phyloP scores from a whole-genome alignment of 2,797 vertebrate species.

The Mallotus villosus region DNA sequence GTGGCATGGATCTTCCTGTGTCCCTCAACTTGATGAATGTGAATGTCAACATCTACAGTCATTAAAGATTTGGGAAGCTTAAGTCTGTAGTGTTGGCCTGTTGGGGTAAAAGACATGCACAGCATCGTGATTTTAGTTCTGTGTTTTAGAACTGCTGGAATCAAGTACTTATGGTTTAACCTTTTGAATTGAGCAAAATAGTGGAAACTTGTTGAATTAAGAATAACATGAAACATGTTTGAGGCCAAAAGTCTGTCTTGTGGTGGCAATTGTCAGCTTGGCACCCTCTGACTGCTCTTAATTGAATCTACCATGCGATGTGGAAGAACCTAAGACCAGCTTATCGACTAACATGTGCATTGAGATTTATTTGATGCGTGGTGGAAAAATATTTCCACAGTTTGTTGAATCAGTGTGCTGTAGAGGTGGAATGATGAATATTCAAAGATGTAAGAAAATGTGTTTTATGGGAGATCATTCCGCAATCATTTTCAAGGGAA shows the following conservation, averaged over 20 bases:
- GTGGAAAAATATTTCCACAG: conserved; percentile 5
- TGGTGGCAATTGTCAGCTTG: neutral
- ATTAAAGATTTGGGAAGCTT: conserved; percentile 18
- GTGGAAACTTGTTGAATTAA: conserved; percentile 77
- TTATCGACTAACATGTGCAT: conserved; percentile 30
- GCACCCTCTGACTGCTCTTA: neutral
- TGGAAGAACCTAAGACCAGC: conserved; percentile 21
- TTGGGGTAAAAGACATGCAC: conserved; percentile 78
- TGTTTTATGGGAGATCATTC: too few species aligned
- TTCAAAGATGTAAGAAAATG: too few species aligned
- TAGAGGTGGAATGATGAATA: too few species aligned
- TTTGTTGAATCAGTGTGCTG: neutral
- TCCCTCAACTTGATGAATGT: conserved; percentile 70
- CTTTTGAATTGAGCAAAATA: conserved; percentile 79
- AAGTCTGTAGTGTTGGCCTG: conserved; percentile 66
- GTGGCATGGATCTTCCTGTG: conserved; percentile 72
- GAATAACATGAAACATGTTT: conserved; percentile 2
- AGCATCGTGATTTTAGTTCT: conserved; percentile 85
- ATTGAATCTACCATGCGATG: conserved; percentile 14
- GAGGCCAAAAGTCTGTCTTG: neutral
- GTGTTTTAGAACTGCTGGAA: conserved; percentile 84
- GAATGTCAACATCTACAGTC: conserved; percentile 66
- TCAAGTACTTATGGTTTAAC: conserved; percentile 80
- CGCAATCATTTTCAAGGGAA: too few species aligned
- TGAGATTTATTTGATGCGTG: conserved; percentile 22